These are phyloP conservation scores for Elmis aenea DNA, from an alignment of 2,888 invertebrate species.

Conservation along the genomic window DNA sequence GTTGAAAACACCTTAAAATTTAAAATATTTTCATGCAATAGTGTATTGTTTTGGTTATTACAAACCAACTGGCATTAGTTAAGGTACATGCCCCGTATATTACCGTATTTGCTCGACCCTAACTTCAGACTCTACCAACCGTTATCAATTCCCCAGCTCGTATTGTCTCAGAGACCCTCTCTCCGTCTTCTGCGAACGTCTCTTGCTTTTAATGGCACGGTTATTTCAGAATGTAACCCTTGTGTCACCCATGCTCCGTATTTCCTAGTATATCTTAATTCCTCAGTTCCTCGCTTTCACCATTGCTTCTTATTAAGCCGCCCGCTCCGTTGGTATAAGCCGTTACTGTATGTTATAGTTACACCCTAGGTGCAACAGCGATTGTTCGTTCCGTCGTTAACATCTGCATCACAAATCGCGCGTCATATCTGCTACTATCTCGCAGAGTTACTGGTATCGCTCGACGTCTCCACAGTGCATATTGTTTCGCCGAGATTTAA, in stretches of 20 bases:
- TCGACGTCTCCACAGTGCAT: constrained; percentile 8
- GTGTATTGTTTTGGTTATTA: too few species aligned
- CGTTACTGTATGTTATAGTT: constrained; percentile 13
- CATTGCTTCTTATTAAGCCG: constrained; percentile 43
- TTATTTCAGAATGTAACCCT: constrained; percentile 35
- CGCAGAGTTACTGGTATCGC: constrained; percentile 10
- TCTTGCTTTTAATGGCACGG: constrained; percentile 32
- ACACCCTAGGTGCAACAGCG: constrained; percentile 15
- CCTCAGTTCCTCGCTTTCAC: constrained; percentile 36
- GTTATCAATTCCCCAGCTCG: constrained; percentile 29
- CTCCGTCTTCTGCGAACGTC: constrained; percentile 25
- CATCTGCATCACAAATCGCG: constrained; percentile 19
- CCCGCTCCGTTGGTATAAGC: constrained; percentile 28
- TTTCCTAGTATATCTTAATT: constrained; percentile 41
- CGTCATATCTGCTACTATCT: constrained; percentile 11
- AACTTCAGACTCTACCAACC: constrained; percentile 18
- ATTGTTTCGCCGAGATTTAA: constrained; percentile 14
- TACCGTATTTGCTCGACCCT: constrained; percentile 10
- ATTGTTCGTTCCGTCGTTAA: constrained; percentile 15
- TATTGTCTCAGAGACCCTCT: constrained; percentile 28
- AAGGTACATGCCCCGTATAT: too few species aligned
- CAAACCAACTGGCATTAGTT: too few species aligned
- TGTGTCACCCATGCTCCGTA: constrained; percentile 35
- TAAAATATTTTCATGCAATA: too few species aligned
- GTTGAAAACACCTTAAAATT: too few species aligned